Evolutionary conservation across 37 sponge, comb jelly and placozoan genomes (phyloP).

Genomic region (Agelas oroides): DNA sequence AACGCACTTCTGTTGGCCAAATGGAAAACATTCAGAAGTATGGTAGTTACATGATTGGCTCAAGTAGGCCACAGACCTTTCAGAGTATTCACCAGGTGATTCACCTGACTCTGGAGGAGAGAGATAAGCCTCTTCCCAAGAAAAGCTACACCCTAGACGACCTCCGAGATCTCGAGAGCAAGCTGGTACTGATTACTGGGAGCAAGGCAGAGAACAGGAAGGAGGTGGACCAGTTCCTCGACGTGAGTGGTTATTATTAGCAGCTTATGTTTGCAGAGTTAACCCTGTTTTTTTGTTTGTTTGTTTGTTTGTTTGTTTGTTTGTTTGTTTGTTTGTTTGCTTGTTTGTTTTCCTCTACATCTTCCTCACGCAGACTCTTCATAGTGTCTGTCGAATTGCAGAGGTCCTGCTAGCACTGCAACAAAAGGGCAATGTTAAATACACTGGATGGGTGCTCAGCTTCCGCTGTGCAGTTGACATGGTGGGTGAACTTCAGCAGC

Average conservation of each 20-base stretch:
- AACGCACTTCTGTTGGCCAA: slow-evolving; percentile 56
- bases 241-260: too few relatives aligned
- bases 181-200: slow-evolving; percentile 63
- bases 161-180: slow-evolving; percentile 65
- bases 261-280: too few relatives aligned
- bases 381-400: slow-evolving; percentile 50
- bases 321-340: background rate
- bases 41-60: slow-evolving; percentile 38
- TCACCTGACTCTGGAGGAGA: background rate
- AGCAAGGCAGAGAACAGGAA: slow-evolving; percentile 27
- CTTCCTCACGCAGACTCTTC: slow-evolving; percentile 32
- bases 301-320: background rate
- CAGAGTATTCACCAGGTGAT: slow-evolving; percentile 22
- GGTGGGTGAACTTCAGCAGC: slow-evolving; percentile 25
- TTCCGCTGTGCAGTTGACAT: background rate
- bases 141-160: slow-evolving; percentile 52
- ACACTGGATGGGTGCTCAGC: slow-evolving; percentile 36
- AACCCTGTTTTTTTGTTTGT: too few relatives aligned
- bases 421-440: slow-evolving; percentile 55
- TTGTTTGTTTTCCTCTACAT: background rate
- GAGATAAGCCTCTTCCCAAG: background rate
- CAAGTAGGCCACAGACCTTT: background rate
- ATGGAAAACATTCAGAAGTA: slow-evolving; percentile 44
- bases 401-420: slow-evolving; percentile 46
- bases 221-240: slow-evolving; percentile 39